Evolutionary conservation across 2,888 invertebrate genomes (phyloP).

Genomic region (Caenorhabditis sp.): DNA sequence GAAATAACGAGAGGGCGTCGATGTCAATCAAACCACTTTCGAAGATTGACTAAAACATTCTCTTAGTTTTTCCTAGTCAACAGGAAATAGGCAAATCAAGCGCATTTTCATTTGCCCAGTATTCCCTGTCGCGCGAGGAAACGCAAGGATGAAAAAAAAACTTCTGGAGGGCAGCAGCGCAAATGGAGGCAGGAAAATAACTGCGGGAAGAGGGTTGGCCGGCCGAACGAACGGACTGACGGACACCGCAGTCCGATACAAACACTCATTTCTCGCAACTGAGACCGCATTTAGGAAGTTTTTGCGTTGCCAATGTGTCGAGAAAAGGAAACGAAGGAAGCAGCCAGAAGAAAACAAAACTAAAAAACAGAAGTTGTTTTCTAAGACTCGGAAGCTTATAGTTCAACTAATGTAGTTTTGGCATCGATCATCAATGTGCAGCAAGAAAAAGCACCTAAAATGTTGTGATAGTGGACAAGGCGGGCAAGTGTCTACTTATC

Average conservation of each 20-base stretch:
- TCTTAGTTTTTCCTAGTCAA: conserved; percentile 41
- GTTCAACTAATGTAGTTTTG: conserved; percentile 21
- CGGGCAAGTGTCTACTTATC: conserved; percentile 41
- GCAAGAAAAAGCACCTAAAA: conserved; percentile 6
- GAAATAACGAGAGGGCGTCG: conserved; percentile 58
- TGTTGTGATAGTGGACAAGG: conserved; percentile 35
- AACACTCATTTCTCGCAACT: conserved; percentile 49
- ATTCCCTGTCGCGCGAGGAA: conserved; percentile 8
- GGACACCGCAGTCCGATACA: conserved; percentile 46
- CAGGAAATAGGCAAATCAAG: conserved; percentile 55
- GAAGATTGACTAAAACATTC: conserved; percentile 59
- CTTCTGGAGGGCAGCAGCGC: conserved; percentile 11
- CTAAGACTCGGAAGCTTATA: conserved; percentile 26
- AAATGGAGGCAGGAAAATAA: conserved; percentile 25
- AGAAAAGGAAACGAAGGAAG: not conserved
- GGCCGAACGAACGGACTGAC: conserved; percentile 28
- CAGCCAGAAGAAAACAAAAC: conserved; percentile 11
- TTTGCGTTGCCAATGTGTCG: conserved; percentile 19
- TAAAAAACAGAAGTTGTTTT: not conserved
- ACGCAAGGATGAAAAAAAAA: conserved; percentile 5
- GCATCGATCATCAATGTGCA: conserved; percentile 2
- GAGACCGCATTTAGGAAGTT: conserved; percentile 19
- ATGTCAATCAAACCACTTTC: conserved; percentile 64
- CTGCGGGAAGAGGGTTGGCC: conserved; percentile 30
- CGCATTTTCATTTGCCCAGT: conserved; percentile 18